A percentile compares a stretch with the other conserved stretches of the same genome.
Evolutionary conservation across 2,113 vertebrate genomes (phyloP).

Genomic region (Nothoprocta pentlandii): DNA sequence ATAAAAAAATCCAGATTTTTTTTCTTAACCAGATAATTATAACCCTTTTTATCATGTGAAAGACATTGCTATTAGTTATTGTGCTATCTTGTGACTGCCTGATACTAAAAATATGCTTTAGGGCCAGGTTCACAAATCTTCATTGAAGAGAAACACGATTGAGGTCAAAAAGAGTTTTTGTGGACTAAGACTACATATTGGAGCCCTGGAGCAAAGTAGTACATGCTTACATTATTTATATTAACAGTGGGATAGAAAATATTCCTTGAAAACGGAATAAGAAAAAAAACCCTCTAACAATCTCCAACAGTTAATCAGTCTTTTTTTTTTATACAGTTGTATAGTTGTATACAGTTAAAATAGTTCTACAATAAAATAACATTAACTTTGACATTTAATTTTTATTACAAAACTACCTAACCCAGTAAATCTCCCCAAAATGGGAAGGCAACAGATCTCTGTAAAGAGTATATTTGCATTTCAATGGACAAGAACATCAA

Average conservation of each 20-base stretch:
- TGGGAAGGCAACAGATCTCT: background rate
- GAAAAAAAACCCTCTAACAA: background rate
- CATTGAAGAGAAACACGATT: background rate
- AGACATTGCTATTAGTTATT: background rate
- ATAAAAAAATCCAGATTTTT: background rate
- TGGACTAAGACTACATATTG: background rate
- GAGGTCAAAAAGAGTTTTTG: background rate
- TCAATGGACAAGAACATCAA: background rate
- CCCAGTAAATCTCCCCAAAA: constrained; percentile 11
- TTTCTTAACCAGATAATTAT: background rate
- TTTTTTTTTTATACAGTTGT: background rate
- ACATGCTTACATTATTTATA: background rate
- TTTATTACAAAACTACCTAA: constrained; percentile 17
- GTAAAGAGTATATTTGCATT: background rate
- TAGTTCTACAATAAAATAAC: background rate
- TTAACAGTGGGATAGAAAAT: background rate
- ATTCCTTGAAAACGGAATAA: background rate
- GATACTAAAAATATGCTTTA: background rate
- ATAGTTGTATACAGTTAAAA: background rate
- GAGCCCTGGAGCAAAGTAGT: background rate
- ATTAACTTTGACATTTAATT: background rate
- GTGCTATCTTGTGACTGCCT: background rate
- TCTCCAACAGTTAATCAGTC: background rate
- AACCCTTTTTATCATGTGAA: background rate
- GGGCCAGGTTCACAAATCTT: background rate